phyloP scores from a whole-genome alignment of 2,888 invertebrate species.

The Dione vanillae region DNA sequence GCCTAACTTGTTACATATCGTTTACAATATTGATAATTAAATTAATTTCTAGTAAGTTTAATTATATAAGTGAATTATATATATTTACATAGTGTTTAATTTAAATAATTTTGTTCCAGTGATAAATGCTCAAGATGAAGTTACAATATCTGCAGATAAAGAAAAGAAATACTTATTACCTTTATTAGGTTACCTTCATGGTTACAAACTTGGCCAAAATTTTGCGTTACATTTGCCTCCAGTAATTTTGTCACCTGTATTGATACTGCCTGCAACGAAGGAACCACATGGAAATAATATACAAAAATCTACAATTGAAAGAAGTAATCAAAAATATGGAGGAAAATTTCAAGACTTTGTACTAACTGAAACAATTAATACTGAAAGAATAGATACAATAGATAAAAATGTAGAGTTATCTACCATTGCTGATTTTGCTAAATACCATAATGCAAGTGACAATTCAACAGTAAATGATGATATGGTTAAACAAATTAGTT shows the following conservation, averaged over 20 bases:
- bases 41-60: constrained; percentile 51
- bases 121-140: constrained; percentile 36
- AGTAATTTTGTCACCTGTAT: constrained; percentile 53
- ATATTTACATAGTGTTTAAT: constrained; percentile 16
- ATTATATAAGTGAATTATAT: neutral
- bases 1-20: constrained; percentile 53
- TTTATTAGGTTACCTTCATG: constrained; percentile 54
- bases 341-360: constrained; percentile 47
- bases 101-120: constrained; percentile 49
- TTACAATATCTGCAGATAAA: constrained; percentile 36
- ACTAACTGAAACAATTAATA: constrained; percentile 45
- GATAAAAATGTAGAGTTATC: neutral
- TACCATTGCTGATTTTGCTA: neutral
- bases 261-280: constrained; percentile 56
- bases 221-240: constrained; percentile 51
- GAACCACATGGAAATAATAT: constrained; percentile 57
- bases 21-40: constrained; percentile 48
- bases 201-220: constrained; percentile 54
- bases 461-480: constrained; percentile 41
- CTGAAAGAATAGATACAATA: constrained; percentile 40
- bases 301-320: constrained; percentile 48
- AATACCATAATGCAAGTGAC: constrained; percentile 8
- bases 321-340: constrained; percentile 52
- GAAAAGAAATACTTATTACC: constrained; percentile 50
- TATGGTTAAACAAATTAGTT: constrained; percentile 44